Evolutionary conservation across 2,888 invertebrate species (phyloP), one percentile per base, ranked within the genome.

Genomic region (Diarsia dahlii): DNA sequence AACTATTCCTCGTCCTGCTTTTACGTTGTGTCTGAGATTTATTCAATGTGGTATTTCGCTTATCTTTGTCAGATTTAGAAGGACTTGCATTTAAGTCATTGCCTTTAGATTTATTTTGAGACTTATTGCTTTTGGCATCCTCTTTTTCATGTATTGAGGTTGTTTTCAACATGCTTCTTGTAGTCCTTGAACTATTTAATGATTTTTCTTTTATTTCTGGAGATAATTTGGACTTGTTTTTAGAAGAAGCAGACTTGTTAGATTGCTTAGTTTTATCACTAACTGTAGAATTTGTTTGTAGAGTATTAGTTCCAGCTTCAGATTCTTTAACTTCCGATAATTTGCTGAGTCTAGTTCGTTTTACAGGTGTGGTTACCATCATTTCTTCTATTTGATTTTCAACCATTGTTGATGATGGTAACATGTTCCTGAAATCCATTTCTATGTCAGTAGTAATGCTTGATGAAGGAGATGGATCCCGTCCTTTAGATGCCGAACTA

Each of bases 351-450:
- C 88, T 92, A 46, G 88, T 76, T 83, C 84, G 90, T 87, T 94
- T 95, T 6, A 89, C 78, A 20, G 94, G 92, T 46, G 93, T 92
- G 45, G 73, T 75, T n/a, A 76, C 79, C 34, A 89, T 82, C 74
- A 89, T 88, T 13, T 89, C 90, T 85, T 95, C 91, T 10, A 93
- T 76, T 80, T 94, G 93, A 75, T 93, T 90, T 48, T 94, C 96
- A 72, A 96, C 91, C 95, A 96, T 94, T 54, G 96, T 96, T 12
- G 96, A 96, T 39, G 96, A 96, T 46, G 96, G 95, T 13, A 96
- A 81, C 20, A 92, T 89, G 71, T 90, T 92, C 94, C 95, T 95
- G 56, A 95, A 94, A 78, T 95, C 95, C 85, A 95, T 90, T 90
- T 96, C 96, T 71, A 93, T 90, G 78, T 96, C 95, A 67, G 91